phyloP scores from a whole-genome alignment of 37 sponge, comb jelly and placozoan genomes.

The Halichondria panicea region DNA sequence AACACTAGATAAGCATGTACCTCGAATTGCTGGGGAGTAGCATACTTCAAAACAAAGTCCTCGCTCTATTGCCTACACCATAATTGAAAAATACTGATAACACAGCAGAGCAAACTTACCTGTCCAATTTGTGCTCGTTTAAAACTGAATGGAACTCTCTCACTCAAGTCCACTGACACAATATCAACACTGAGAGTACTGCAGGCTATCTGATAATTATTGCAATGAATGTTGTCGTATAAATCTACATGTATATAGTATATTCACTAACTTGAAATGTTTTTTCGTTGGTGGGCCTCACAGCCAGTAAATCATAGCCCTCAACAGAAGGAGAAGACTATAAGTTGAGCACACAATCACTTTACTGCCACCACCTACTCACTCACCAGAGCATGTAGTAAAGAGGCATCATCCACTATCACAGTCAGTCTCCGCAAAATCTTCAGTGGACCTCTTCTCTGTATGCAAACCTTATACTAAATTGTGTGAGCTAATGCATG shows the following conservation, averaged over 20 bases:
- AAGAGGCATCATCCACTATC: constrained; percentile 20
- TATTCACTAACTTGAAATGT: constrained; percentile 39
- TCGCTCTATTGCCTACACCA: constrained; percentile 54
- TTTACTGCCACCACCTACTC: neutral
- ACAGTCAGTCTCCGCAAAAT: constrained; percentile 61
- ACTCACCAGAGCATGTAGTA: constrained; percentile 50
- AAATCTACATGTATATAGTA: neutral
- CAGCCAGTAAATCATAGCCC: constrained; percentile 58
- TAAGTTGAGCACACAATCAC: neutral
- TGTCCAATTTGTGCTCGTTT: constrained; percentile 54
- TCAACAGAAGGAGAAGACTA: constrained; percentile 32
- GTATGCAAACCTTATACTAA: neutral
- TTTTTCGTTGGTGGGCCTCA: constrained; percentile 51
- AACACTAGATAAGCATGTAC: constrained; percentile 2
- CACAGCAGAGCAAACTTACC: constrained; percentile 25
- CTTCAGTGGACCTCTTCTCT: constrained; percentile 1
- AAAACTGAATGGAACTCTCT: constrained; percentile 57
- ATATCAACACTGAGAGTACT: constrained; percentile 59
- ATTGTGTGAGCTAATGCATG: neutral
- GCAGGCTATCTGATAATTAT: constrained; percentile 41
- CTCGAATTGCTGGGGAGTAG: constrained; percentile 61
- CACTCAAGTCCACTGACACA: constrained; percentile 53
- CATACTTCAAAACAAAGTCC: constrained; percentile 67
- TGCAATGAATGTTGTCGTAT: neutral
- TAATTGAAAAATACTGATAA: neutral